phyloP scores from a whole-genome alignment of 64 coral and sea anemone genomes.

The Porites lutea region DNA sequence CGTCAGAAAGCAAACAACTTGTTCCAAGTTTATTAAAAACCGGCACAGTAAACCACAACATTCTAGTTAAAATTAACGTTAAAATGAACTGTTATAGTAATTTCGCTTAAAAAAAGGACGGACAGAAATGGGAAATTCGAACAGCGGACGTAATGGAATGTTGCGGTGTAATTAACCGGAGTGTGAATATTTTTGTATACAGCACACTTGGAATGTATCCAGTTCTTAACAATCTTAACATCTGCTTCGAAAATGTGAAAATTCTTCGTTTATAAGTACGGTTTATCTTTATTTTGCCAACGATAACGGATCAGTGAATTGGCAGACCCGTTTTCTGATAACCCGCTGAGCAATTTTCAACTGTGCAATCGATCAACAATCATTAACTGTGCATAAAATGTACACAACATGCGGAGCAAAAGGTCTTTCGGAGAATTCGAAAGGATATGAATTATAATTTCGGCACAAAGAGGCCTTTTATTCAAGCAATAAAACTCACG shows the following conservation, averaged over 20 bases:
- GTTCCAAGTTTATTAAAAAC: not conserved
- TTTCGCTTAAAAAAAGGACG: no score
- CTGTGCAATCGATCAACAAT: not conserved
- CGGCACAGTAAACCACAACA: not conserved
- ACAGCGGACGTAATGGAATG: not conserved
- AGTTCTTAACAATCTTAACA: not conserved
- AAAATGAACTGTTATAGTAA: no score
- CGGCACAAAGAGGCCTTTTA: not conserved
- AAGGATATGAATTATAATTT: no score
- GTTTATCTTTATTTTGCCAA: not conserved
- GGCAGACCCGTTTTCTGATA: not conserved
- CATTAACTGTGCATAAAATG: not conserved
- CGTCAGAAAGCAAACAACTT: not conserved
- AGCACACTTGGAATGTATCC: no score
- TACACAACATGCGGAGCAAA: no score
- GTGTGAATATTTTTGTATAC: not conserved
- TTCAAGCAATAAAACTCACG: conserved; percentile 1
- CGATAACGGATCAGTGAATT: not conserved
- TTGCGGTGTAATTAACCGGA: not conserved
- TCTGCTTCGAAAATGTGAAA: not conserved
- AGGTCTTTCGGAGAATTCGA: not conserved
- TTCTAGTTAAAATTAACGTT: no score
- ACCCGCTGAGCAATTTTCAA: not conserved
- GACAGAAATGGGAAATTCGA: not conserved
- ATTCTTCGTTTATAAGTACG: not conserved